Evolutionary conservation across 2,113 vertebrate genomes (phyloP), one percentile per base, ranked within the genome.

Genomic region (Eidolon helvum): DNA sequence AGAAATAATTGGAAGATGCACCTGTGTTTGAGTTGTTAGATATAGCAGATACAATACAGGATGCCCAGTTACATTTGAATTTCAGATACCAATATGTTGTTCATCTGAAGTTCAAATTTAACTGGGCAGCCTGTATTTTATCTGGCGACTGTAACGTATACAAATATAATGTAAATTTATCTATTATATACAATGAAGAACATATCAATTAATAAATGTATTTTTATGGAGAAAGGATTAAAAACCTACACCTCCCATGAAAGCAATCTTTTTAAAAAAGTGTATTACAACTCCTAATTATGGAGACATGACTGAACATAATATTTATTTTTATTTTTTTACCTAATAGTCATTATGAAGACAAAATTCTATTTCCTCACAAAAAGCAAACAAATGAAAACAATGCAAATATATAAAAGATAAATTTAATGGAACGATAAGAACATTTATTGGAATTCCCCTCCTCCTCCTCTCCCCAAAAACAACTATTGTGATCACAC

Each of bases 301-400:
- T 21, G 19, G 16, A 50, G 1, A 50, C 38, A 63, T 28, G 45
- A 66, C 12, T 80, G 18, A 30, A 14, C 1, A 35, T 74, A 48
- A 65, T 38, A 61, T n/a, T 65, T 53, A 75, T n/a, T 57, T 68
- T 30, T 86, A 21, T 66, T 59, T 72, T 89, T 75, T 55, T 68
- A 53, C 10, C 50, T 83, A 77, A 65, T 69, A 57, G 55, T 16
- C 61, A 55, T 95, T 78, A 75, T 26, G 86, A 94, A 95, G 55
- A 83, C 35, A 91, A 77, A 89, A 74, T 94, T 96, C n/a, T 74
- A 66, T 93, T 89, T 93, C 43, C 28, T 30, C 22, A 57, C 65
- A 61, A 83, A 71, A 92, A 90, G 69, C 4, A 22, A 95, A 26
- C 26, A 59, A 92, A 94, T 5, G n/a, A 90, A 91, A 83, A 84